phyloP scores from a whole-genome alignment of 2,113 vertebrate species.

The Hippocampus comes region DNA sequence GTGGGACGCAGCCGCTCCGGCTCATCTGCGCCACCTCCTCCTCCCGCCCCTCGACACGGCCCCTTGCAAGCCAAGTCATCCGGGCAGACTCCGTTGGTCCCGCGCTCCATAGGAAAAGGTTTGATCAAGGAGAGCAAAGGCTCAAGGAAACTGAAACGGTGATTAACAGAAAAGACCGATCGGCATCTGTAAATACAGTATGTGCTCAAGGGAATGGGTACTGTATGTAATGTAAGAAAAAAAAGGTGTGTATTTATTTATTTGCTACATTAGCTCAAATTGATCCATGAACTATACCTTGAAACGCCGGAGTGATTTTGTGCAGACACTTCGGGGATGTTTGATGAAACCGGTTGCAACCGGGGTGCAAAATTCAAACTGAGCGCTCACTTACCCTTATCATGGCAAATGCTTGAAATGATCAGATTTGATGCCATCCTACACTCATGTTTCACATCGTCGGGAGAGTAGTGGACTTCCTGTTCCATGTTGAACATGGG shows the following conservation, averaged over 20 bases:
- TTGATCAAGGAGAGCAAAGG: constrained; percentile 80
- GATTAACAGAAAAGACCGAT: constrained; percentile 50
- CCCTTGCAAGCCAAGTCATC: constrained; percentile 80
- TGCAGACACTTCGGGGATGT: constrained; percentile 1
- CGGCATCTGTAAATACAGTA: constrained; percentile 71
- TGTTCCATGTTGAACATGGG: no score
- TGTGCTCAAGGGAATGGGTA: constrained; percentile 75
- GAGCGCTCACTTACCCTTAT: not conserved
- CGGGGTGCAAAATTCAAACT: not conserved
- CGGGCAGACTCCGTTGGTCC: constrained; percentile 72
- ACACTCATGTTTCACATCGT: no score
- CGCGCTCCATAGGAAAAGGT: constrained; percentile 63
- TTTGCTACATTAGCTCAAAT: constrained; percentile 48
- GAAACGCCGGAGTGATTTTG: not conserved
- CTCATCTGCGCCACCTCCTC: constrained; percentile 78
- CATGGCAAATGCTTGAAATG: no score
- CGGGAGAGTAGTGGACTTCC: no score
- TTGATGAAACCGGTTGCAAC: constrained; percentile 4
- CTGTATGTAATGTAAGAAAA: constrained; percentile 77
- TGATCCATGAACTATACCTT: not conserved
- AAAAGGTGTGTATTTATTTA: constrained; percentile 75
- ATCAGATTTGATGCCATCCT: no score
- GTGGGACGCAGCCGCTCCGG: constrained; percentile 87
- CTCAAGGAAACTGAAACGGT: constrained; percentile 86
- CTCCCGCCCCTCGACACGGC: constrained; percentile 81